Conservation (phyloP, 2,888 invertebrate genomes). For the Hydrotaea cyrtoneurina region DNA sequence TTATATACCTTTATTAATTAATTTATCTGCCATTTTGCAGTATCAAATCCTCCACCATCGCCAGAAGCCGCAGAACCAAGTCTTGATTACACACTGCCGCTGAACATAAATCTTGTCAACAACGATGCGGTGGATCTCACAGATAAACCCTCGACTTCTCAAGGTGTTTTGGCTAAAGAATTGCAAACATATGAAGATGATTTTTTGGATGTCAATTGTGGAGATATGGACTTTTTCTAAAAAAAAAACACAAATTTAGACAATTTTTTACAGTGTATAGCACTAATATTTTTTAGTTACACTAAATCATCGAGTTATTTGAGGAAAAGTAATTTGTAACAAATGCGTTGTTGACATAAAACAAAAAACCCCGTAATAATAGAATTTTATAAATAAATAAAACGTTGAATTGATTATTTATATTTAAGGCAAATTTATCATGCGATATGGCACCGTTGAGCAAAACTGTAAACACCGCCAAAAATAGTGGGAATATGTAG, state of each 20-base stretch:
- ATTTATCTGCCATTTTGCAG: too few species aligned
- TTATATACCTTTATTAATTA: neutral
- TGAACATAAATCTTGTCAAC: constrained; percentile 78
- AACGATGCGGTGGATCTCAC: constrained; percentile 70
- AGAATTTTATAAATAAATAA: constrained; percentile 6
- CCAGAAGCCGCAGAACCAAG: constrained; percentile 87
- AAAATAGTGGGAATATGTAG: too few species aligned
- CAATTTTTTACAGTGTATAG: constrained; percentile 52
- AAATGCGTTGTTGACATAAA: constrained; percentile 15
- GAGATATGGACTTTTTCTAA: constrained; percentile 87
- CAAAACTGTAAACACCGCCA: too few species aligned
- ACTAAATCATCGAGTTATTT: constrained; percentile 17
- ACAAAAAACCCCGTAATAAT: neutral
- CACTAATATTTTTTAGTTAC: constrained; percentile 26
- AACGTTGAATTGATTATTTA: neutral
- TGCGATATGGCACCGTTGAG: too few species aligned
- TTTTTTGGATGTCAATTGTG: constrained; percentile 87
- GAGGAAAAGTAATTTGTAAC: constrained; percentile 24
- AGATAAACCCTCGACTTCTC: constrained; percentile 77
- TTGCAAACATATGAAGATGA: constrained; percentile 85
- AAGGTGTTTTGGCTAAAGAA: constrained; percentile 62
- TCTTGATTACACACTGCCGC: constrained; percentile 84
- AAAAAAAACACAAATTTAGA: constrained; percentile 33
- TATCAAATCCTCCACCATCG: constrained; percentile 89
- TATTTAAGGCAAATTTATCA: too few species aligned